Conservation (phyloP, 1,140 invertebrate species). For the Meloidogyne floridensis region DNA sequence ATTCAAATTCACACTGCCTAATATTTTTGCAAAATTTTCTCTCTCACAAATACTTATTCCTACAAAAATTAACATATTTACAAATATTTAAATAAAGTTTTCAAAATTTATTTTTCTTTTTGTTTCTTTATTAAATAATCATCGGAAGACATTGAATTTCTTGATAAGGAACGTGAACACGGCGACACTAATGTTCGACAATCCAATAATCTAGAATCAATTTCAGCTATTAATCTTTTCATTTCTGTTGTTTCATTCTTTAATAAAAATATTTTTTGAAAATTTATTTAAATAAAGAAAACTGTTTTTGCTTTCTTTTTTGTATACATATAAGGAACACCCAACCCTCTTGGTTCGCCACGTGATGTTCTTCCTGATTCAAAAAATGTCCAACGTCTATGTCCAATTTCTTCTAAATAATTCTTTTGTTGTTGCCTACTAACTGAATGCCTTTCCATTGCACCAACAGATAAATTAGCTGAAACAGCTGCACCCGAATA, state of each 20-base stretch:
- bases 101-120: neutral
- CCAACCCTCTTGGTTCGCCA: conserved; percentile 53
- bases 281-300: conserved; percentile 24
- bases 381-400: conserved; percentile 57
- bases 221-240: conserved; percentile 55
- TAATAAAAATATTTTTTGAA: conserved; percentile 22
- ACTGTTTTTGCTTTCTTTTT: conserved; percentile 46
- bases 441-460: neutral
- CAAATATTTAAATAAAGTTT: neutral
- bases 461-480: too few species aligned
- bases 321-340: conserved; percentile 55
- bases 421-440: conserved; percentile 28
- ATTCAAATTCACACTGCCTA: too few species aligned
- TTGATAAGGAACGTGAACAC: conserved; percentile 45
- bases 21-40: too few species aligned
- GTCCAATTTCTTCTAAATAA: conserved; percentile 12
- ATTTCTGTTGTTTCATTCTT: conserved; percentile 58
- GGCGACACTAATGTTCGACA: conserved; percentile 54
- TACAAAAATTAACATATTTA: too few species aligned
- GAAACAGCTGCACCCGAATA: neutral
- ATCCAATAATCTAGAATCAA: conserved; percentile 52
- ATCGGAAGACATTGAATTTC: conserved; percentile 26
- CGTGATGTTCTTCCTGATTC: conserved; percentile 57
- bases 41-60: too few species aligned
- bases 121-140: neutral